phyloP scores from a whole-genome alignment of 1,140 invertebrate genomes.

The Euwallacea fornicatus region DNA sequence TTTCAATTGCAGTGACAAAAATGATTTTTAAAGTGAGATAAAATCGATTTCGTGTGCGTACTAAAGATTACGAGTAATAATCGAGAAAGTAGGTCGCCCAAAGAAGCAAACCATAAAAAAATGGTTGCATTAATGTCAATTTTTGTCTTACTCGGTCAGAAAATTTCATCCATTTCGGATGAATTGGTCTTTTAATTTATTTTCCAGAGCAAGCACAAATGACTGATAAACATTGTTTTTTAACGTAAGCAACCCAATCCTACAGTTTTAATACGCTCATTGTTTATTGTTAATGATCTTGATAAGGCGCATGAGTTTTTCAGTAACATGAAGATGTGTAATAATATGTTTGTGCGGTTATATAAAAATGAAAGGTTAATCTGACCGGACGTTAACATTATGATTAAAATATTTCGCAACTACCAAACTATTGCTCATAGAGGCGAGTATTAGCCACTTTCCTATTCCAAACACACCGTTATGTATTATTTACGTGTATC shows the following conservation, averaged over 20 bases:
- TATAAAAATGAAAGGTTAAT: no score
- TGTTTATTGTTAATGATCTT: no score
- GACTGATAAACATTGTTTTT: neutral
- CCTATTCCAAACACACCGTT: neutral
- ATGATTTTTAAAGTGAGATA: neutral
- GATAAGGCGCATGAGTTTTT: no score
- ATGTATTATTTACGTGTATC: neutral
- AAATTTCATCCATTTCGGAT: neutral
- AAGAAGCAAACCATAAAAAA: conserved; percentile 28
- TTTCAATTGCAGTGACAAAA: no score
- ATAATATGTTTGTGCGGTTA: no score
- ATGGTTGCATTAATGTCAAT: conserved; percentile 6
- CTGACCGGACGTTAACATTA: no score
- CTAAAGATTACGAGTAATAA: conserved; percentile 4
- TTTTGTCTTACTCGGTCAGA: neutral
- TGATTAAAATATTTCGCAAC: no score
- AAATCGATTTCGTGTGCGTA: conserved; percentile 6
- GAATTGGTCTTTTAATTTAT: neutral
- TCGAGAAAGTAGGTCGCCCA: conserved; percentile 22
- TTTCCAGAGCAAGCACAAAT: neutral
- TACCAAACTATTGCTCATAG: neutral
- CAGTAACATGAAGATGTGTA: no score
- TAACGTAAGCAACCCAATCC: no score
- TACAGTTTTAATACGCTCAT: no score
- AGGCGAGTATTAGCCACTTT: neutral